Evolutionary conservation across 2,113 vertebrate genomes (phyloP).

Genomic region (Oryzias melastigma): DNA sequence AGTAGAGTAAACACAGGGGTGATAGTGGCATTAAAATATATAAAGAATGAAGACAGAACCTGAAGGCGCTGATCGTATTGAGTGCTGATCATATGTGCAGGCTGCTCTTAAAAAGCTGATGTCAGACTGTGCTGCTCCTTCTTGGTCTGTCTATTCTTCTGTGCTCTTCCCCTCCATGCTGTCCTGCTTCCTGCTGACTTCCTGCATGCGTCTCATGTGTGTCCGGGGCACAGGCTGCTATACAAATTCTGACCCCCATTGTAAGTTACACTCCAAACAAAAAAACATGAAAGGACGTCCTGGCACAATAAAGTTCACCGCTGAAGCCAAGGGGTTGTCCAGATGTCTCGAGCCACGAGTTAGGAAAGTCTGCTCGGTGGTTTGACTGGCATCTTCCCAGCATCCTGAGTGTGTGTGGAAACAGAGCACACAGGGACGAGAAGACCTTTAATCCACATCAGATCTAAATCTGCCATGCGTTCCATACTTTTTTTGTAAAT

Average conservation of each 20-base stretch:
- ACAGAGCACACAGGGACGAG: too few relatives aligned
- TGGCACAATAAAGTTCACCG: slow-evolving; percentile 25
- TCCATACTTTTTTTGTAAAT: too few relatives aligned
- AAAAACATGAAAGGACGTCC: slow-evolving; percentile 56
- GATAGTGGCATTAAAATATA: too few relatives aligned
- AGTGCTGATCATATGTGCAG: not conserved
- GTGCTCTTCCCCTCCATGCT: slow-evolving; percentile 63
- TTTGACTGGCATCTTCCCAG: too few relatives aligned
- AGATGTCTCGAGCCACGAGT: slow-evolving; percentile 20
- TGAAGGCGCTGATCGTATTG: too few relatives aligned
- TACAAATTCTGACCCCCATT: slow-evolving; percentile 62
- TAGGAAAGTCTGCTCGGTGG: too few relatives aligned
- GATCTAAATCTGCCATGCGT: too few relatives aligned
- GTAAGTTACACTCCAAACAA: slow-evolving; percentile 61
- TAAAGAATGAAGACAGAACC: too few relatives aligned
- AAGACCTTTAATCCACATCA: too few relatives aligned
- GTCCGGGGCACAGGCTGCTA: slow-evolving; percentile 31
- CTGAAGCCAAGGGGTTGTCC: slow-evolving; percentile 29
- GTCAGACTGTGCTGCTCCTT: slow-evolving; percentile 23
- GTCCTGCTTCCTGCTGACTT: slow-evolving; percentile 65
- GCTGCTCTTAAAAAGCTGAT: slow-evolving; percentile 18
- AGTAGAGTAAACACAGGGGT: too few relatives aligned
- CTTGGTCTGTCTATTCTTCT: slow-evolving; percentile 45
- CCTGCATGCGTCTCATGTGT: slow-evolving; percentile 54
- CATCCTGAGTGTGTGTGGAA: too few relatives aligned